A percentile compares a stretch with the other conserved stretches of the same genome.
phyloP scores from a whole-genome alignment of 1,140 invertebrate genomes.

The Laupala kohalensis region DNA sequence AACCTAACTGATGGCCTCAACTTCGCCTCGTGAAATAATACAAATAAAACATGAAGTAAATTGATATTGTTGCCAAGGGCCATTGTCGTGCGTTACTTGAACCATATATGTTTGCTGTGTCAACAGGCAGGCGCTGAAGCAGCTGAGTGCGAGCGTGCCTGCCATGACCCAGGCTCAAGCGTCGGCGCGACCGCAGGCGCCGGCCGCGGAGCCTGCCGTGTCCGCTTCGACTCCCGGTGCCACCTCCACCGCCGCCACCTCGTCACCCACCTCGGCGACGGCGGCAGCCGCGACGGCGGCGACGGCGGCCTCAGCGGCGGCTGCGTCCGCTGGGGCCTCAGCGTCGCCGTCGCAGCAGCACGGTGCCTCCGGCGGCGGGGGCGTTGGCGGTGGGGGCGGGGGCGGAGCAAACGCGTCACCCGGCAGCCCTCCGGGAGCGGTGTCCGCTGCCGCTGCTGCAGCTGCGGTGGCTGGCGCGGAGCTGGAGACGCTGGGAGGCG shows the following conservation, averaged over 20 bases:
- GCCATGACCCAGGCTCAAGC: conserved; percentile 27
- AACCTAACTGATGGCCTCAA: too few relatives aligned
- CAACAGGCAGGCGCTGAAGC: conserved; percentile 31
- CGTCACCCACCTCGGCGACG: conserved; percentile 46
- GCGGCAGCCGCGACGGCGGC: conserved; percentile 54
- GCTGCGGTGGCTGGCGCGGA: neutral
- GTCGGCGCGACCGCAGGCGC: conserved; percentile 1
- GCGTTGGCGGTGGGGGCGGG: conserved; percentile 58
- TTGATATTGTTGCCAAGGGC: too few relatives aligned
- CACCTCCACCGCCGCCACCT: neutral
- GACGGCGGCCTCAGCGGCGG: conserved; percentile 34
- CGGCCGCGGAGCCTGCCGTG: conserved; percentile 29
- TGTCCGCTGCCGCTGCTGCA: too few relatives aligned
- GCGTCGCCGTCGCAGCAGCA: conserved; percentile 50
- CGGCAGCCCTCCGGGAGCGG: conserved; percentile 14
- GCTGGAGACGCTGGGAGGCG: neutral
- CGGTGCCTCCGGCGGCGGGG: conserved; percentile 60
- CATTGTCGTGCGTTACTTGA: too few relatives aligned
- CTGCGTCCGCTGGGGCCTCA: conserved; percentile 26
- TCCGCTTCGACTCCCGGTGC: conserved; percentile 44
- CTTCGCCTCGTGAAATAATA: too few relatives aligned
- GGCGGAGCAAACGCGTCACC: conserved; percentile 61
- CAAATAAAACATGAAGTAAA: too few relatives aligned
- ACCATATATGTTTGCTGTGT: too few relatives aligned
- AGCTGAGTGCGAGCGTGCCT: conserved; percentile 31